Evolutionary conservation across 2,113 vertebrate genomes (phyloP), one percentile per base, ranked within the genome.

Genomic region (Aptenodytes patagonicus): DNA sequence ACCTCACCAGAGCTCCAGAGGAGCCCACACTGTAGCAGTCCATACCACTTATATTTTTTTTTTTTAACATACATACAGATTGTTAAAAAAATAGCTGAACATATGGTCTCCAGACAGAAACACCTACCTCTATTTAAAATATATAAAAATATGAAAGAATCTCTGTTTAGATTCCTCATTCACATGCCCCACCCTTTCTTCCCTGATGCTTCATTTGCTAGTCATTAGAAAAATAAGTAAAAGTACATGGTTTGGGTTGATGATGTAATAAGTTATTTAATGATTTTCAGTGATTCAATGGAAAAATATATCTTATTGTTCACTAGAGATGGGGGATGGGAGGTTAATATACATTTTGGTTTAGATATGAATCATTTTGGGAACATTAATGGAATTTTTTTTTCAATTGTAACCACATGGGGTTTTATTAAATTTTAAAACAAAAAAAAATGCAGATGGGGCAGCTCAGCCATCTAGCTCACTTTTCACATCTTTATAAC

Each of bases 91-190:
- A 32, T 29, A 4, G 0, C 17, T 2, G 13, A 88, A 90, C 89
- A 97, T 96, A 72, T 94, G 94, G 93, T 91, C 46, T 96, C 93
- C 94, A 96, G 80, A 82, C 31, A 95, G 66, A 96, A 97, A 94
- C 89, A 95, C 77, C 73, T 92, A 92, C 49, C 36, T 60, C 49
- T 55, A 11, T 72, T 92, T 82, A 95, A 95, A 87, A 84, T 78
- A 71, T 26, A 86, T 87, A 75, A 83, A 86, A 93, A 64, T 84
- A 69, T 0, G 6, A 92, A 90, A 89, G 69, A 79, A 95, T 82
- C 17, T 60, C 61, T 72, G 44, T 46, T 95, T 58, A 91, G 77
- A 87, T 87, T 94, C 61, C 25, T 76, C 57, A n/a, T 75, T 72
- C 75, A 84, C 66, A 24, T 61, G 58, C 17, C 66, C 57, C 65